A percentile compares a stretch with the other conserved stretches of the same genome.
These are phyloP conservation scores for Tarsius wallacei DNA, from an alignment of 2,797 vertebrate genomes.

Conservation along the genomic window DNA sequence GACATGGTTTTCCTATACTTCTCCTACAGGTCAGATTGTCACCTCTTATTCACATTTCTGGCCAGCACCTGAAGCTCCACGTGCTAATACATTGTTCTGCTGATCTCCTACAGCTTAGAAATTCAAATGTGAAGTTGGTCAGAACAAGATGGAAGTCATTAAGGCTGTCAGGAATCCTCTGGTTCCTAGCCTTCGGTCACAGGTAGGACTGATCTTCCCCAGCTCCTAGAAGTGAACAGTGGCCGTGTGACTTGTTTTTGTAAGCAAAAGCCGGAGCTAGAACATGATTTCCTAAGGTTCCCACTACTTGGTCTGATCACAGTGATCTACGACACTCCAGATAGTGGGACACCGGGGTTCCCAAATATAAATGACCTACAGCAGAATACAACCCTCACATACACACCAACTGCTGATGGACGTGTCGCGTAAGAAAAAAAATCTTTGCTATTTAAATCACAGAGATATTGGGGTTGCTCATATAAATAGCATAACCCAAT, in stretches of 20 bases:
- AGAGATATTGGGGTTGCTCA: background rate
- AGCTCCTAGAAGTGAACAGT: background rate
- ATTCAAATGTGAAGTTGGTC: background rate
- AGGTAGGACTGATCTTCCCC: background rate
- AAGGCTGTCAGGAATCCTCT: background rate
- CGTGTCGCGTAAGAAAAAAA: background rate
- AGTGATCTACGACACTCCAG: background rate
- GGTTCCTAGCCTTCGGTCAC: background rate
- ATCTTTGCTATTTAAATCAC: background rate
- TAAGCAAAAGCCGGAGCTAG: background rate
- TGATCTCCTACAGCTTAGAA: background rate
- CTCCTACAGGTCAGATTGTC: background rate
- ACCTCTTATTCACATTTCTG: background rate
- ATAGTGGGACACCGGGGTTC: background rate
- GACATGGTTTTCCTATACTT: background rate
- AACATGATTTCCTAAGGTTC: background rate
- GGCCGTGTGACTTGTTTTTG: background rate
- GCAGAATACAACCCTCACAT: background rate
- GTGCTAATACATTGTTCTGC: background rate
- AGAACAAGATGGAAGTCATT: background rate
- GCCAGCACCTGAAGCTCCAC: background rate
- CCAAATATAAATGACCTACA: accelerated
- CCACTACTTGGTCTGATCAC: background rate
- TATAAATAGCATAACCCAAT: background rate
- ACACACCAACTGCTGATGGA: background rate